Percentiles rank a stretch among this genome's conserved stretches.
Conservation (phyloP, 2,888 invertebrate genomes). For the Parascotia fuliginaria region DNA sequence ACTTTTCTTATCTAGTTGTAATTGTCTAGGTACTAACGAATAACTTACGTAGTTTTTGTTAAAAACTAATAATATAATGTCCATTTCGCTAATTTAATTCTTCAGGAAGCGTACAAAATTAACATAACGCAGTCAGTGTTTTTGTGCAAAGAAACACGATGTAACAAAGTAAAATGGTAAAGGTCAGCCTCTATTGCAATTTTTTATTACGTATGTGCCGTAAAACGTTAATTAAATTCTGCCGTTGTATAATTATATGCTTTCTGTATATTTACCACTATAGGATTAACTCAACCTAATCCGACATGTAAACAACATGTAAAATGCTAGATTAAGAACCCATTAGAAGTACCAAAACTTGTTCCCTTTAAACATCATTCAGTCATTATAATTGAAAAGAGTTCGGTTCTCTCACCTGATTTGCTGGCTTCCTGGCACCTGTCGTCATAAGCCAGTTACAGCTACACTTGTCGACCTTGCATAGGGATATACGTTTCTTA, state of each 20-base stretch:
- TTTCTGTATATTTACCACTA: neutral
- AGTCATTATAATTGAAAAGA: slow-evolving; percentile 6
- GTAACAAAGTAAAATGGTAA: slow-evolving; percentile 27
- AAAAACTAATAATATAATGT: too few species aligned
- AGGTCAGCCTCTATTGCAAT: slow-evolving; percentile 34
- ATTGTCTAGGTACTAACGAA: too few species aligned
- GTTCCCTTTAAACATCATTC: neutral
- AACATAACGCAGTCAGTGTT: neutral
- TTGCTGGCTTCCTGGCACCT: slow-evolving; percentile 29
- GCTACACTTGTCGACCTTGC: slow-evolving; percentile 35
- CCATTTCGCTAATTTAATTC: neutral
- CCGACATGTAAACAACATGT: neutral
- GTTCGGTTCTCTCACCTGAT: slow-evolving; percentile 14
- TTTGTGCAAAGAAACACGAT: slow-evolving; percentile 15
- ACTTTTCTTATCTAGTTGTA: too few species aligned
- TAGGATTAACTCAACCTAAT: neutral
- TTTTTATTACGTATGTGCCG: slow-evolving; percentile 36
- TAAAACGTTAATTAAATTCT: slow-evolving; percentile 15
- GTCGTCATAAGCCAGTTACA: slow-evolving; percentile 16
- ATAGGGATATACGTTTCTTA: slow-evolving; percentile 14
- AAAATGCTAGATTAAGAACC: slow-evolving; percentile 1
- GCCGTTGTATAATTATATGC: neutral
- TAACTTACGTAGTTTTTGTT: too few species aligned
- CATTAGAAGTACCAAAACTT: neutral
- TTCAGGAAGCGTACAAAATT: neutral